Percentiles rank a stretch among this genome's conserved stretches.
These are phyloP conservation scores for Xenopus laevis DNA, from an alignment of 2,113 vertebrate species.

Conservation along the genomic window DNA sequence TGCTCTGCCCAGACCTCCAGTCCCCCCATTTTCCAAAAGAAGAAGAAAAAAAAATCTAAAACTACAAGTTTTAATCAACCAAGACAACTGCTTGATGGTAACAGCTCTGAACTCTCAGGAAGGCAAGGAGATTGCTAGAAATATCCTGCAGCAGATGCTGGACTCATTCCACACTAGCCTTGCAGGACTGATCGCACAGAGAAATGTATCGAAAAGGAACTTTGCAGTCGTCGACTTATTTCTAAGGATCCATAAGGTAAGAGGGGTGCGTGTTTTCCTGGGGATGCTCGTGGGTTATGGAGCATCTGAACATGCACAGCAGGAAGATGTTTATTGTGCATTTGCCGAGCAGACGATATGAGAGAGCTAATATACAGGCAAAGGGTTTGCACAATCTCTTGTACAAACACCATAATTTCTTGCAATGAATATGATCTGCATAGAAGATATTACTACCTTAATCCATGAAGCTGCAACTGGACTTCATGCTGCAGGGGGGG, in stretches of 20 bases:
- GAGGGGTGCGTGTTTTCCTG: no score
- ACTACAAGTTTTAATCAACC: slow-evolving; percentile 38
- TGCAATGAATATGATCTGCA: no score
- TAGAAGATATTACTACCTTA: no score
- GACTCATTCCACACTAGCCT: slow-evolving; percentile 54
- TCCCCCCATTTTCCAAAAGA: background rate
- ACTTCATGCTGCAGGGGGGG: no score
- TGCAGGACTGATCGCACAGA: slow-evolving; percentile 56
- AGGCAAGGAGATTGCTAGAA: slow-evolving; percentile 42
- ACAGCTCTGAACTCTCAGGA: slow-evolving; percentile 37
- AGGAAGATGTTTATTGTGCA: background rate
- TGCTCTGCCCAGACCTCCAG: slow-evolving; percentile 40
- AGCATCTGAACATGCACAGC: background rate
- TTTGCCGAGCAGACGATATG: background rate
- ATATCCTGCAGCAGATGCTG: slow-evolving; percentile 56
- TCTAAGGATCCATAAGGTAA: slow-evolving; percentile 68
- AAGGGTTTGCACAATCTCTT: no score
- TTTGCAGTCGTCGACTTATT: slow-evolving; percentile 57
- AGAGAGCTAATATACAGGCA: background rate
- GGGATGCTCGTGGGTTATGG: no score
- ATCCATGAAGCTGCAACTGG: no score
- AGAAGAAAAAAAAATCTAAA: slow-evolving; percentile 5
- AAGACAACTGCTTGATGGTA: slow-evolving; percentile 36
- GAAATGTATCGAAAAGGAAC: slow-evolving; percentile 62
- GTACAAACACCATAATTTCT: no score